Percentiles rank a stretch among this genome's conserved stretches.
These are phyloP conservation scores for Microplitis demolitor DNA, from an alignment of 1,140 invertebrate species.

Conservation along the genomic window DNA sequence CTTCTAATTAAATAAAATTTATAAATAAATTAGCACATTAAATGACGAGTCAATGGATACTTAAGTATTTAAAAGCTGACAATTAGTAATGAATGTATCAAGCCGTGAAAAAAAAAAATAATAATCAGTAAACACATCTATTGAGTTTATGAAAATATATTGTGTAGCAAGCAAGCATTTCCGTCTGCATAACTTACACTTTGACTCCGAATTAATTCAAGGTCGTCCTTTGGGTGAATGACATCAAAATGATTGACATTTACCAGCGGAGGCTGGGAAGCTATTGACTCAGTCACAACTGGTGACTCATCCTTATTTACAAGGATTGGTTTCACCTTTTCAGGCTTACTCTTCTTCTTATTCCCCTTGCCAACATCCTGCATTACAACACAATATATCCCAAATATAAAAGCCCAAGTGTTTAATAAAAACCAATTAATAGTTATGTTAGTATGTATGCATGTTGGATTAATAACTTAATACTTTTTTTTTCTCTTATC, in stretches of 20 bases:
- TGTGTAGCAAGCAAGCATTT: neutral
- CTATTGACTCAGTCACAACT: constrained; percentile 43
- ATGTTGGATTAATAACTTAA: neutral
- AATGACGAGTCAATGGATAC: too few species aligned
- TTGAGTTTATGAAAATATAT: neutral
- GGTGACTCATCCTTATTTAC: constrained; percentile 69
- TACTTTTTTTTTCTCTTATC: neutral
- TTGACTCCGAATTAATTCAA: constrained; percentile 67
- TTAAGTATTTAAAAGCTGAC: neutral
- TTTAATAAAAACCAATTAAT: neutral
- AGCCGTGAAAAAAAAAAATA: neutral
- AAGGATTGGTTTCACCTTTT: constrained; percentile 67
- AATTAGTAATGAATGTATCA: neutral
- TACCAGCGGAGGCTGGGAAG: constrained; percentile 39
- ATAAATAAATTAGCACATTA: too few species aligned
- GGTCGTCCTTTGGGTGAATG: constrained; percentile 80
- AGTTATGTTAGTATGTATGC: too few species aligned
- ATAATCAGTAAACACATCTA: neutral
- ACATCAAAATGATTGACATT: constrained; percentile 76
- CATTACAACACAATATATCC: constrained; percentile 16
- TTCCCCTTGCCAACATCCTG: constrained; percentile 54
- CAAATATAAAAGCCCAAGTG: constrained; percentile 20
- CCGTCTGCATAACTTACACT: constrained; percentile 47
- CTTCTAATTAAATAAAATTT: constrained; percentile 36
- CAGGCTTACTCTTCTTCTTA: constrained; percentile 63